Percentiles rank a stretch among this genome's conserved stretches.
Conservation (phyloP, 2,888 invertebrate species). For the Pedicia rivosa region DNA sequence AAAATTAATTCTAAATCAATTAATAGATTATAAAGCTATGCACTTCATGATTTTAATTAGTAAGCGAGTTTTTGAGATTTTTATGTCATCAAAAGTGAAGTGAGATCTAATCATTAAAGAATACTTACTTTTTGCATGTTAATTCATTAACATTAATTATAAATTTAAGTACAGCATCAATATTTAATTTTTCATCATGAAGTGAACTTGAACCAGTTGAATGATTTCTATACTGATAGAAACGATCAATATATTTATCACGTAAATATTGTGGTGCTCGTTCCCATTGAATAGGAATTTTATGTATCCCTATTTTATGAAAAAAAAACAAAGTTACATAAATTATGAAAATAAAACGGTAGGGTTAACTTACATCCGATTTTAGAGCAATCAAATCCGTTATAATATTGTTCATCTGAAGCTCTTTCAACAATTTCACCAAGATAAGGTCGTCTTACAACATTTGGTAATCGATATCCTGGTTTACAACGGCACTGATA, state of each 20-base stretch:
- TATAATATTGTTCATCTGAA: constrained; percentile 82
- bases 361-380: constrained; percentile 68
- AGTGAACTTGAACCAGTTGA: constrained; percentile 47
- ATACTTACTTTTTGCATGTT: constrained; percentile 35
- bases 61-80: too few relatives aligned
- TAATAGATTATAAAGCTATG: too few relatives aligned
- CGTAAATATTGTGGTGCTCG: constrained; percentile 51
- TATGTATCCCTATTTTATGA: constrained; percentile 78
- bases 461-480: constrained; percentile 69
- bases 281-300: constrained; percentile 70
- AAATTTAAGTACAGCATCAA: constrained; percentile 62
- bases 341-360: constrained; percentile 1
- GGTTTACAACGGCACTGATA: constrained; percentile 90
- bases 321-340: constrained; percentile 13
- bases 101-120: too few relatives aligned
- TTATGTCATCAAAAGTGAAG: too few relatives aligned
- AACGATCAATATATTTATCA: constrained; percentile 55
- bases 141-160: constrained; percentile 48
- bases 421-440: constrained; percentile 91
- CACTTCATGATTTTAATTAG: too few relatives aligned
- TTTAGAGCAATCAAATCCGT: constrained; percentile 76
- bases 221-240: constrained; percentile 58
- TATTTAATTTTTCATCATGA: constrained; percentile 49
- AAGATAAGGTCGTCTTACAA: constrained; percentile 76
- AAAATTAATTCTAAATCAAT: too few relatives aligned